phyloP scores from a whole-genome alignment of 2,113 vertebrate genomes.

The Nibea albiflora region DNA sequence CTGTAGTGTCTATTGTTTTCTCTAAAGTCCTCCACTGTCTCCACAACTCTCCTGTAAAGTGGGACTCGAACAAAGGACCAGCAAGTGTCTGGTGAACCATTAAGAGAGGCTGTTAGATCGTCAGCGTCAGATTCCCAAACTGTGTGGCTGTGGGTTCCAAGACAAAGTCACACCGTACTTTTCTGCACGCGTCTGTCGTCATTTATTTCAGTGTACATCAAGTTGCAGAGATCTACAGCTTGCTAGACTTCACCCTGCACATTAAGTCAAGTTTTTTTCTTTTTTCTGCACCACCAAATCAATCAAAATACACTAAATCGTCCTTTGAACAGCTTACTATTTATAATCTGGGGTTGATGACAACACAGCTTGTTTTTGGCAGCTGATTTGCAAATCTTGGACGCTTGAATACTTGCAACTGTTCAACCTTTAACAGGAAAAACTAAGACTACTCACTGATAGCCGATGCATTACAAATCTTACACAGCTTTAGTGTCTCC shows the following conservation, averaged over 20 bases:
- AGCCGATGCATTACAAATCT: neutral
- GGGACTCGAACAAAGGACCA: conserved; percentile 66
- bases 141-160: conserved; percentile 15
- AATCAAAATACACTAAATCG: neutral
- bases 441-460: neutral
- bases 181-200: neutral
- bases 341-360: neutral
- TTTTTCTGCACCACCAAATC: neutral
- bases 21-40: conserved; percentile 44
- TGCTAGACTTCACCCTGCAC: neutral
- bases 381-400: neutral
- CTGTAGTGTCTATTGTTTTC: conserved; percentile 67
- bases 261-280: neutral
- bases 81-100: conserved; percentile 51
- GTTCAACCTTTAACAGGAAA: neutral
- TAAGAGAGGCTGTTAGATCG: conserved; percentile 42
- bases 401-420: neutral
- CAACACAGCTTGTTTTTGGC: neutral
- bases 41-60: conserved; percentile 56
- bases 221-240: neutral
- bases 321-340: neutral
- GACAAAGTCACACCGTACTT: conserved; percentile 9
- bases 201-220: neutral
- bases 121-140: conserved; percentile 50
- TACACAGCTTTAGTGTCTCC: neutral